Evolutionary conservation across 2,888 invertebrate genomes (phyloP), one percentile per base, ranked within the genome.

Genomic region (Sesia bembeciformis): DNA sequence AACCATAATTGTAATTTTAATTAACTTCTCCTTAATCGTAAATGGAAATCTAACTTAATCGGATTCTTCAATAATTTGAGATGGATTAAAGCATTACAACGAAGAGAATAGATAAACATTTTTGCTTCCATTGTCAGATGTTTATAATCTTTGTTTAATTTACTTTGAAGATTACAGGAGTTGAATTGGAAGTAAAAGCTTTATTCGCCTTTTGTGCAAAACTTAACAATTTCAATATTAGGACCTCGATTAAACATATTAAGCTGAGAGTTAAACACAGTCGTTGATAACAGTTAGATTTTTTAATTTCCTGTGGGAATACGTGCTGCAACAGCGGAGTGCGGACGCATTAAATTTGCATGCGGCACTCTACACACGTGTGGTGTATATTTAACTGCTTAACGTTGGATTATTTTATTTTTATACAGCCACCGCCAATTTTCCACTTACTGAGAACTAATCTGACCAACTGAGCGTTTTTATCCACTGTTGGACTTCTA

Each of bases 231-330:
- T 53, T 4, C 38, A 43, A 40, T 38, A 50, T 50, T 52, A 40
- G 4, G 46, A 46, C 8, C 46, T 40, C 39, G 8, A 46, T 46
- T 42, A n/a, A n/a, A n/a, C n/a, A n/a, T n/a, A n/a, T n/a, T n/a
- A 38, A 38, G n/a, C 5, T 41, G 42, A 41, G 46, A 40, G 39
- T 46, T 40, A 40, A 42, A 42, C 39, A 43, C 51, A 39, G 42
- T 46, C 23, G 46, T 8, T 46, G 46, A 46, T 46, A 46, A 46
- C 46, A 23, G n/a, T 46, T 3, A 46, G 23, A 46, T 46, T 61
- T 63, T 66, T 65, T 68, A 70, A 75, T 76, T 74, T 74, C 75
- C 72, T 72, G 53, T 7, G 63, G 63, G 68, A 56, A 23, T 46
- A 50, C 51, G 50, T 43, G 52, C 40, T 50, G 51, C 53, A 52